A percentile compares a stretch with the other conserved stretches of the same genome.
These are phyloP conservation scores for Creontiades dilutus DNA, from an alignment of 2,888 invertebrate genomes.

Conservation along the genomic window DNA sequence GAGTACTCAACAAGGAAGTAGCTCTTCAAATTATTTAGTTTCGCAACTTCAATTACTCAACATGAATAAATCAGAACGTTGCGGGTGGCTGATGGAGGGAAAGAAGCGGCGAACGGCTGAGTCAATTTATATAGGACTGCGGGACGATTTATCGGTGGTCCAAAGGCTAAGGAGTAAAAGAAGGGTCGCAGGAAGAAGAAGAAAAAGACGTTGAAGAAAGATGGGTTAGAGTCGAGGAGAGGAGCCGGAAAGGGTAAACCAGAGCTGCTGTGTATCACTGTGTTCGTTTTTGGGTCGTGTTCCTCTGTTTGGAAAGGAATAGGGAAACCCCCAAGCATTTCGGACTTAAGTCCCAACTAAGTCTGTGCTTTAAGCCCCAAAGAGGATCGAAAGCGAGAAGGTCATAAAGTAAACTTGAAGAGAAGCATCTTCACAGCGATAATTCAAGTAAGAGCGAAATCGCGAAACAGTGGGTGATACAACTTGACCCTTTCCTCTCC, in stretches of 20 bases:
- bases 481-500: not conserved
- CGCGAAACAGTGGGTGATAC: not conserved
- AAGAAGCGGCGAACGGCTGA: not conserved
- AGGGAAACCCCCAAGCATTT: constrained; percentile 23
- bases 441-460: constrained; percentile 4
- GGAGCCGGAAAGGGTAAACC: not conserved
- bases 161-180: constrained; percentile 34
- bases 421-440: constrained; percentile 28
- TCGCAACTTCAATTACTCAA: constrained; percentile 30
- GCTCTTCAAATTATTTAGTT: not conserved
- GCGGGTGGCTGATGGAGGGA: not conserved
- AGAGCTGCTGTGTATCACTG: not conserved
- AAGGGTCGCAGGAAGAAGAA: not conserved
- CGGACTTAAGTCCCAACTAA: constrained; percentile 11
- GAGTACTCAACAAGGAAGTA: not conserved
- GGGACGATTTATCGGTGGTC: constrained; percentile 26
- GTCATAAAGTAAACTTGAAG: constrained; percentile 39
- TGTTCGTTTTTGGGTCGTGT: not conserved
- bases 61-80: constrained; percentile 23
- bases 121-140: constrained; percentile 37
- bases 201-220: not conserved
- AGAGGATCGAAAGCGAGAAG: constrained; percentile 28
- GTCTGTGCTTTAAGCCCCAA: constrained; percentile 5
- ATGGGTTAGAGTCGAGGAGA: not conserved
- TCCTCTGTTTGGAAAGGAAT: constrained; percentile 12